Evolutionary conservation across 2,797 vertebrate species (phyloP).

Genomic region (Trachurus trachurus): DNA sequence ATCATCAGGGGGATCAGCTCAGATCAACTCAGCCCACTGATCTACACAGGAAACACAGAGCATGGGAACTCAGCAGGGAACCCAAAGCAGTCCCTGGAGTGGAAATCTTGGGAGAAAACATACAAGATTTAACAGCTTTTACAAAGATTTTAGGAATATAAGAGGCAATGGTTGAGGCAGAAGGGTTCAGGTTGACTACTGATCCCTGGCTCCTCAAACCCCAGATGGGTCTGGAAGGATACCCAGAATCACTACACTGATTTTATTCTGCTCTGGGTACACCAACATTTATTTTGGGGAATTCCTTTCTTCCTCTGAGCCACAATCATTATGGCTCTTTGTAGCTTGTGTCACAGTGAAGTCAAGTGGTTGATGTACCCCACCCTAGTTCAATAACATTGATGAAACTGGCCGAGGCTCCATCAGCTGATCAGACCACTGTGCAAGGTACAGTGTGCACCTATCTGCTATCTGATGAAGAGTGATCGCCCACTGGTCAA

Average conservation of each 20-base stretch:
- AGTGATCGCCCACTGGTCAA: slow-evolving; percentile 36
- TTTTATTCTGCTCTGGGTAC: too few species aligned
- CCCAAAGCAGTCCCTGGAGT: slow-evolving; percentile 32
- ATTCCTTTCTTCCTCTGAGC: slow-evolving; percentile 1
- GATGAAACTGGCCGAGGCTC: background rate
- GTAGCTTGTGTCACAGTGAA: background rate
- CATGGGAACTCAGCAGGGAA: slow-evolving; percentile 78
- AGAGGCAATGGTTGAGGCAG: background rate
- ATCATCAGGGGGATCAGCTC: slow-evolving; percentile 76
- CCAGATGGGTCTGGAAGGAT: too few species aligned
- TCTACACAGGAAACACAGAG: slow-evolving; percentile 79
- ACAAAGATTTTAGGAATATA: background rate
- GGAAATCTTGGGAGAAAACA: slow-evolving; percentile 51
- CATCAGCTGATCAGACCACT: slow-evolving; percentile 45
- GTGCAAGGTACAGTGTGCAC: slow-evolving; percentile 53
- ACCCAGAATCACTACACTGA: too few species aligned
- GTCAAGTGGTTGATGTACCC: background rate
- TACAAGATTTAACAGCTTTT: background rate
- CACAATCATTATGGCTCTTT: background rate
- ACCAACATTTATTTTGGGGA: background rate
- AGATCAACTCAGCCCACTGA: slow-evolving; percentile 77
- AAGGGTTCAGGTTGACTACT: background rate
- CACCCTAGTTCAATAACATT: too few species aligned
- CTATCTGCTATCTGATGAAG: slow-evolving; percentile 22
- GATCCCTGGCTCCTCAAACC: background rate